phyloP scores from a whole-genome alignment of 2,797 vertebrate species.

The Chaenodraco wilsoni region DNA sequence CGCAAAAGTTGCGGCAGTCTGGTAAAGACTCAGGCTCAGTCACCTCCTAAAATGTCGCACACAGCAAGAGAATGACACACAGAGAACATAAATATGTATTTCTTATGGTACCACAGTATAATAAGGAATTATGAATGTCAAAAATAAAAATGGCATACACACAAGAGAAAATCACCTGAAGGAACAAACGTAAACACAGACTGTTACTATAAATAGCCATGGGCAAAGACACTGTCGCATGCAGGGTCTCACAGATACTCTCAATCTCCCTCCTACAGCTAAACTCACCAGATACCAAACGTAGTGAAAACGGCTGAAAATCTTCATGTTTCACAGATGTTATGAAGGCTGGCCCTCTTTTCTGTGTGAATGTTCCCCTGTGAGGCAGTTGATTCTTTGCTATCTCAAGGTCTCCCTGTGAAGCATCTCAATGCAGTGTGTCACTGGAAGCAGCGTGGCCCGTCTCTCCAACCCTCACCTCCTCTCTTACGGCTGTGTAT shows the following conservation, averaged over 20 bases:
- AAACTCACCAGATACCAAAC: slow-evolving; percentile 88
- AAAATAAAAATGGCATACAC: slow-evolving; percentile 1
- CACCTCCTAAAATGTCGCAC: slow-evolving; percentile 78
- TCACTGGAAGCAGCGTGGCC: slow-evolving; percentile 18
- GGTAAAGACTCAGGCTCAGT: slow-evolving; percentile 73
- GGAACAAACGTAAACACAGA: slow-evolving; percentile 11
- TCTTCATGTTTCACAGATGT: slow-evolving; percentile 78
- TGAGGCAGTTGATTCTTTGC: slow-evolving; percentile 14
- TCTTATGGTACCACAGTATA: slow-evolving; percentile 22
- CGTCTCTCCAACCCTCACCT: slow-evolving; percentile 39
- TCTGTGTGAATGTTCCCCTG: slow-evolving; percentile 13
- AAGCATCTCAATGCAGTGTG: slow-evolving; percentile 53
- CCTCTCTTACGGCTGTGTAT: slow-evolving; percentile 21
- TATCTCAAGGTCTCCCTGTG: slow-evolving; percentile 43
- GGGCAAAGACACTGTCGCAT: slow-evolving; percentile 18
- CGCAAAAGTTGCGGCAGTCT: slow-evolving; percentile 79
- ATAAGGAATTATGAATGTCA: slow-evolving; percentile 9
- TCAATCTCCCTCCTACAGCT: neutral
- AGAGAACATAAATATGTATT: slow-evolving; percentile 47
- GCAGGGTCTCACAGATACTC: slow-evolving; percentile 14
- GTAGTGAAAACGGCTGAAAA: slow-evolving; percentile 90
- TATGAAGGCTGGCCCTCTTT: neutral
- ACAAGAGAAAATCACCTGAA: slow-evolving; percentile 22
- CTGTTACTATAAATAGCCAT: slow-evolving; percentile 29
- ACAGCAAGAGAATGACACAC: slow-evolving; percentile 63